These are phyloP conservation scores for Laspeyria flexula DNA, from an alignment of 2,888 invertebrate genomes.

Conservation along the genomic window DNA sequence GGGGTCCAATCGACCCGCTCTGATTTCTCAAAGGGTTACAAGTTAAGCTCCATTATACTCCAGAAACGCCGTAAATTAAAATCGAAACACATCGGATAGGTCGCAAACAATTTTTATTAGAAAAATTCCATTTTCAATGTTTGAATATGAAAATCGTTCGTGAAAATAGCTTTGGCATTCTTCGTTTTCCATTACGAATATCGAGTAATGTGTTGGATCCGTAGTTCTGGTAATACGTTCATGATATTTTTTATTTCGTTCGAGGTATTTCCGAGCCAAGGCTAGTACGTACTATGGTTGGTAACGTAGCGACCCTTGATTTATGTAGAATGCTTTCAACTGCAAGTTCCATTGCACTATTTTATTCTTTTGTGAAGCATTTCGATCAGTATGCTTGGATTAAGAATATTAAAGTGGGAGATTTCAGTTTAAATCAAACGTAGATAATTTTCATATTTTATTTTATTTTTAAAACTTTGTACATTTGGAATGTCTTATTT, in stretches of 20 bases:
- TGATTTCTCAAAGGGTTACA: slow-evolving; percentile 1
- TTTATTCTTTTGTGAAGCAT: slow-evolving; percentile 15
- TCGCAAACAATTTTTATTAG: slow-evolving; percentile 33
- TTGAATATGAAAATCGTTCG: slow-evolving; percentile 36
- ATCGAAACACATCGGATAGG: slow-evolving; percentile 19
- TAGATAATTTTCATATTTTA: too few species aligned
- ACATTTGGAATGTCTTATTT: too few species aligned
- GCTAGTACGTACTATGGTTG: slow-evolving; percentile 7
- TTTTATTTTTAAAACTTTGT: too few species aligned
- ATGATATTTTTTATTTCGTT: slow-evolving; percentile 18
- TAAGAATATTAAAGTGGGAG: too few species aligned
- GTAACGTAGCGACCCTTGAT: slow-evolving; percentile 15
- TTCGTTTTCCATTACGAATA: slow-evolving; percentile 34
- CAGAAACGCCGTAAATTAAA: slow-evolving; percentile 2
- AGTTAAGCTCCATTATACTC: background rate
- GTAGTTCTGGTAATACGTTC: slow-evolving; percentile 18
- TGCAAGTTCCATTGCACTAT: slow-evolving; percentile 23
- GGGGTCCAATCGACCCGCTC: background rate
- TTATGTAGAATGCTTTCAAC: slow-evolving; percentile 37
- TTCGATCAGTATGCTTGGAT: background rate
- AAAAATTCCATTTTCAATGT: slow-evolving; percentile 36
- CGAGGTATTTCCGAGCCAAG: slow-evolving; percentile 2
- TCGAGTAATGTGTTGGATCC: slow-evolving; percentile 32
- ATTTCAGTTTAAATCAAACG: too few species aligned
- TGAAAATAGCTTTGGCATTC: slow-evolving; percentile 30